phyloP scores from a whole-genome alignment of 2,113 vertebrate genomes.

The Hemiscyllium ocellatum region DNA sequence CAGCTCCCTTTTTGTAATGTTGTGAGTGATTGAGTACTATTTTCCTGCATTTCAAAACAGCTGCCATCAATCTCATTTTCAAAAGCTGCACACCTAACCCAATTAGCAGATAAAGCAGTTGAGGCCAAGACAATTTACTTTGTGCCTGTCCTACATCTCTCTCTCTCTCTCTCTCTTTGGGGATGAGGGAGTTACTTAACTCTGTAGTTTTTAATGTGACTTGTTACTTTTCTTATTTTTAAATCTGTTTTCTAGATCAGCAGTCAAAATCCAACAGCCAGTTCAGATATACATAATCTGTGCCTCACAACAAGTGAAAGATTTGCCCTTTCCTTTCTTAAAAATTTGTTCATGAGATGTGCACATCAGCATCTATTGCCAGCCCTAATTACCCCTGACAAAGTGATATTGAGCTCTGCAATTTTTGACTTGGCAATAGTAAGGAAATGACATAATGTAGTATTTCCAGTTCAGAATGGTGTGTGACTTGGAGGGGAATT shows the following conservation, averaged over 20 bases:
- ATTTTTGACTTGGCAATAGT: not conserved
- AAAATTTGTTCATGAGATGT: not conserved
- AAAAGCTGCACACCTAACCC: not conserved
- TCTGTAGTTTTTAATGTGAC: not conserved
- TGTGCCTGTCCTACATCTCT: not conserved
- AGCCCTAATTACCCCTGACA: not conserved
- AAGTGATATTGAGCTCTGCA: not conserved
- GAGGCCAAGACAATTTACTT: no score
- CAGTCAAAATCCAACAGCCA: not conserved
- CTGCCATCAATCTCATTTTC: not conserved
- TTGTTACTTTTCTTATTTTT: not conserved
- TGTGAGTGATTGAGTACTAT: not conserved
- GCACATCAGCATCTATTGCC: not conserved
- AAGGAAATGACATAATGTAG: not conserved
- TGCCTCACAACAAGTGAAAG: not conserved
- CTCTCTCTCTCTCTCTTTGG: not conserved
- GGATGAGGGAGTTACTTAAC: not conserved
- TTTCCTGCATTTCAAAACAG: not conserved
- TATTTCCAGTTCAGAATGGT: not conserved
- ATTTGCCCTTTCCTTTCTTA: not conserved
- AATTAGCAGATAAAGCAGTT: not conserved
- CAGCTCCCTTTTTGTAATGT: not conserved
- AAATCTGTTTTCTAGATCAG: not conserved
- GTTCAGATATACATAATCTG: not conserved
- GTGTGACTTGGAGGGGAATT: not conserved